Percentiles rank a stretch among this genome's conserved stretches.
phyloP scores from a whole-genome alignment of 2,797 vertebrate species.

The Semaprochilodus insignis region DNA sequence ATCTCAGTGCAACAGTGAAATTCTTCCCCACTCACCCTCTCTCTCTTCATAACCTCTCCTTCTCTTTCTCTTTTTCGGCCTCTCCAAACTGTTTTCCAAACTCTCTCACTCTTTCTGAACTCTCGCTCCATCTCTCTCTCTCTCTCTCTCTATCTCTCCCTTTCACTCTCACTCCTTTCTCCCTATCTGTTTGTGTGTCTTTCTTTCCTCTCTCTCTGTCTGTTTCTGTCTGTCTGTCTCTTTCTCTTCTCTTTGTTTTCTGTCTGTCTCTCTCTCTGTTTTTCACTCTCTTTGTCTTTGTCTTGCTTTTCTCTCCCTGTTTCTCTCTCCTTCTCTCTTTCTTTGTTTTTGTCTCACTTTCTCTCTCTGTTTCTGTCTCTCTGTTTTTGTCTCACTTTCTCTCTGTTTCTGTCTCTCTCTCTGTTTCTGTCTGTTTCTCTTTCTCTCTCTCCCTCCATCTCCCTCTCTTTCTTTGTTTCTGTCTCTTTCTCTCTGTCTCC shows the following conservation, averaged over 20 bases:
- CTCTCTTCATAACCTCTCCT: conserved; percentile 33
- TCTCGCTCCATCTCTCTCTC: not conserved
- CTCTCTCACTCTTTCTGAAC: not conserved
- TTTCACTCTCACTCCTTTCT: too few species aligned
- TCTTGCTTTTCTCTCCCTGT: too few species aligned
- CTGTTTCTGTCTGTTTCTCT: too few species aligned
- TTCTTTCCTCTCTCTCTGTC: not conserved
- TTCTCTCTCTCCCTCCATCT: too few species aligned
- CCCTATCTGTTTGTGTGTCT: too few species aligned
- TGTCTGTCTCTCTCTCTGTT: too few species aligned
- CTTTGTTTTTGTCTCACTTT: too few species aligned
- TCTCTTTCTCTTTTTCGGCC: not conserved
- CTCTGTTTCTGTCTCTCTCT: not conserved
- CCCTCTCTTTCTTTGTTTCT: conserved; percentile 16
- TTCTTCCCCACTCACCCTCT: conserved; percentile 55
- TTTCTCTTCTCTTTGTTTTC: too few species aligned
- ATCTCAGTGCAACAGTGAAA: conserved; percentile 74
- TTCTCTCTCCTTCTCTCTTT: too few species aligned
- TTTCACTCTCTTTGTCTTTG: too few species aligned
- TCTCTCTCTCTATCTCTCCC: not conserved
- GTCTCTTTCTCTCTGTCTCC: not conserved
- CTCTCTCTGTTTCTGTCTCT: not conserved
- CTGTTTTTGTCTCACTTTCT: conserved; percentile 24
- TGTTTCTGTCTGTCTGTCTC: too few species aligned
- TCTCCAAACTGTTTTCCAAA: not conserved